These are phyloP conservation scores for Marmota monax DNA, from an alignment of 2,113 vertebrate species.

Conservation along the genomic window DNA sequence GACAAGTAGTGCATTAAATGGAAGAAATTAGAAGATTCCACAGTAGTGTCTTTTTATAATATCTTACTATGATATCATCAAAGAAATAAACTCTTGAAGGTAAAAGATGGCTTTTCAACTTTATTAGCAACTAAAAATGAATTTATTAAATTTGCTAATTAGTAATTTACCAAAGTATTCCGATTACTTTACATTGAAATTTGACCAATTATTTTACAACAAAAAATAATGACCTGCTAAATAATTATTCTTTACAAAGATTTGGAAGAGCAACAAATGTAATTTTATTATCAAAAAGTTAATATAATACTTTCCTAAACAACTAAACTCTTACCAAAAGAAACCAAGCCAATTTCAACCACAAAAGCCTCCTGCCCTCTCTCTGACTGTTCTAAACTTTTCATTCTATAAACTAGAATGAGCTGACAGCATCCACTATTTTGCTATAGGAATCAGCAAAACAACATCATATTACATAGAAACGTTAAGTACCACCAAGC, in stretches of 20 bases:
- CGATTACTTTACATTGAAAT: not conserved
- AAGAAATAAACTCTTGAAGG: not conserved
- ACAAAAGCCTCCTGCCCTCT: not conserved
- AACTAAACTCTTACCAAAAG: slow-evolving; percentile 15
- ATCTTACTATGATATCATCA: not conserved
- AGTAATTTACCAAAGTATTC: not conserved
- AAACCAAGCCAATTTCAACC: not conserved
- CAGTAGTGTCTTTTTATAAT: not conserved
- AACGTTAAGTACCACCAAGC: not conserved
- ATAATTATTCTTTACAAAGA: not conserved
- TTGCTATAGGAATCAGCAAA: not conserved
- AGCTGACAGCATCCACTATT: not conserved
- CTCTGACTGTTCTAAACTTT: not conserved
- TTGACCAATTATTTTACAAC: not conserved
- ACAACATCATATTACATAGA: not conserved
- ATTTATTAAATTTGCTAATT: not conserved
- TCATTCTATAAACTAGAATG: not conserved
- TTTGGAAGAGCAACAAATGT: not conserved
- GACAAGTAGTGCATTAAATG: not conserved
- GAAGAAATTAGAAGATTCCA: not conserved
- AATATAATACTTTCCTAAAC: not conserved
- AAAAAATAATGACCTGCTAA: not conserved
- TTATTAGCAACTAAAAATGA: not conserved
- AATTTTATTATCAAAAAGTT: slow-evolving; percentile 25
- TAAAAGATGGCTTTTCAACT: not conserved